A percentile compares a stretch with the other conserved stretches of the same genome.
These are phyloP conservation scores for Homarus gammarus DNA, from an alignment of 2,888 invertebrate genomes.

Conservation along the genomic window DNA sequence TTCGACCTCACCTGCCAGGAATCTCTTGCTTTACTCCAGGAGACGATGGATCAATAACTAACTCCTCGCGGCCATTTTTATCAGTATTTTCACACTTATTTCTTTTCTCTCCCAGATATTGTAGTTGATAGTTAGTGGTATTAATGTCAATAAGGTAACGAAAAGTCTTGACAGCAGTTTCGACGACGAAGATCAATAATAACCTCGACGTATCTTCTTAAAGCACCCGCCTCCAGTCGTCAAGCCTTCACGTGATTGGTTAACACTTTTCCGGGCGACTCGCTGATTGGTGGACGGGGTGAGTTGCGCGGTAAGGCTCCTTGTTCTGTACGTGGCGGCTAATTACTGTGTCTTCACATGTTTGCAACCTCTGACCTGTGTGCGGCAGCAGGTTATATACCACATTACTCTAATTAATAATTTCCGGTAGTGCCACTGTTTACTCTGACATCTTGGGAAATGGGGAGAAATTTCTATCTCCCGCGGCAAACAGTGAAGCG, in stretches of 20 bases:
- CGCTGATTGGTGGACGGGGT: slow-evolving; percentile 39
- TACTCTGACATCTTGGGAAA: not conserved
- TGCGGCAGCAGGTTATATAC: slow-evolving; percentile 41
- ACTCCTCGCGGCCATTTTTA: not conserved
- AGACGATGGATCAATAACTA: not conserved
- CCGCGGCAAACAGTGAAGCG: not conserved
- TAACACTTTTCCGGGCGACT: not conserved
- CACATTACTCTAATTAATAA: slow-evolving; percentile 58
- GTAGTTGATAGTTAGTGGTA: not conserved
- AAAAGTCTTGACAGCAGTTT: slow-evolving; percentile 33
- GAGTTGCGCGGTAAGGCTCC: slow-evolving; percentile 60
- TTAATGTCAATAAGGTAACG: not conserved
- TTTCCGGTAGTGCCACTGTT: not conserved
- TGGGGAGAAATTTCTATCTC: not conserved
- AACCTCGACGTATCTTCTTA: slow-evolving; percentile 65
- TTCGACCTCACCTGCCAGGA: not conserved
- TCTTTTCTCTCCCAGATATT: not conserved
- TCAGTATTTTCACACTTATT: not conserved
- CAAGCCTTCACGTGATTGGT: slow-evolving; percentile 62
- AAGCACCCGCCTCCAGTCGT: slow-evolving; percentile 59
- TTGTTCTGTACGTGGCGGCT: slow-evolving; percentile 57
- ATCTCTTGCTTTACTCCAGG: not conserved
- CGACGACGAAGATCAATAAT: slow-evolving; percentile 64
- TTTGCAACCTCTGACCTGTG: slow-evolving; percentile 67
- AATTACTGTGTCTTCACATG: slow-evolving; percentile 70